Evolutionary conservation across 2,888 invertebrate species (phyloP), one percentile per base, ranked within the genome.

Genomic region (Scaeva pyrastri): DNA sequence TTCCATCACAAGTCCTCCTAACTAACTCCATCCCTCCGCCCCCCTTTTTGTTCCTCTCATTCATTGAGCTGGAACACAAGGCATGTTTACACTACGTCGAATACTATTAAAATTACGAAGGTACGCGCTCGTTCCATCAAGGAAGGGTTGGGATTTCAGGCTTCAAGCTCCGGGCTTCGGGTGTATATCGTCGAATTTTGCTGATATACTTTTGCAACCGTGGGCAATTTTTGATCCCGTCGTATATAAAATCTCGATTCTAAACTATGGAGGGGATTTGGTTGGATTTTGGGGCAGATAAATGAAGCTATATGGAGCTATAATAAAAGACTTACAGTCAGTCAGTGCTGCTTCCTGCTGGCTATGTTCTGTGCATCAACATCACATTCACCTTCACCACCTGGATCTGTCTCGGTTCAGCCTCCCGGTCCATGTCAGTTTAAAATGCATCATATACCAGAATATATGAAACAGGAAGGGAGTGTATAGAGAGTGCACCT

Each of bases 21-120:
- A n/a, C n/a, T n/a, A n/a, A n/a, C 26, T n/a, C 14, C 26, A 26
- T 26, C 14, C 2, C 31, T 31, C 31, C 31, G 5, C 31, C 6
- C 31, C 6, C 31, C 31, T 31, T 31, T 2, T 31, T 31, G 8
- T 5, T 2, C 31, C n/a, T 43, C 48, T 58, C 41, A 14, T 45
- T 19, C n/a, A 26, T 48, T 6, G 16, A 60, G 41, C 16, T 16
- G 41, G 21, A 56, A 12, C 21, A 60, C 14, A 1, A 72, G 56
- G 64, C 41, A n/a, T 64, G 64, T 45, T 64, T 64, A 64, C 64
- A 45, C 64, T 14, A 23, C 19, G 26, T 16, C n/a, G 64, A 45
- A 26, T 64, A 16, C 64, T 45, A 64, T 64, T 64, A 64, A 64
- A 45, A 45, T 45, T 36, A 26, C 58, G 21, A 39, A 60, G 39